A percentile compares a stretch with the other conserved stretches of the same genome.
These are phyloP conservation scores for Aurelia aurita DNA, from an alignment of 30 jellyfish, hydroid and myxozoan species.

Conservation along the genomic window DNA sequence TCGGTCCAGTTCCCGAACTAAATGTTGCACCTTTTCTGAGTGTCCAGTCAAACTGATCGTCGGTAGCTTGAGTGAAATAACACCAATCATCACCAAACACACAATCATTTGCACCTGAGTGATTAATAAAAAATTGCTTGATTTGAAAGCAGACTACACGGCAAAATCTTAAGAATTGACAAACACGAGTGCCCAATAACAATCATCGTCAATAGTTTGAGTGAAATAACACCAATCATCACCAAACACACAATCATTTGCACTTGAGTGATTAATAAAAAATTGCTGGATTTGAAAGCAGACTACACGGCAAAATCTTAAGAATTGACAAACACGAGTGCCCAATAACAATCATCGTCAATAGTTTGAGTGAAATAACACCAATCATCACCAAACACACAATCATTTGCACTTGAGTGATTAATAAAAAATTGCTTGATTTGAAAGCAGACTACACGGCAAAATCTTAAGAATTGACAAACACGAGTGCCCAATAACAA, in stretches of 20 bases:
- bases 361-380: constrained; percentile 43
- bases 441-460: too few species aligned
- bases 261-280: background rate
- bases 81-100: constrained; percentile 41
- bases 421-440: background rate
- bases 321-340: too few species aligned
- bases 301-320: too few species aligned
- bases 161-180: too few species aligned
- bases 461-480: too few species aligned
- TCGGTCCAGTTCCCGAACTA: constrained; percentile 78
- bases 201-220: constrained; percentile 44
- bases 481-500: constrained; percentile 32
- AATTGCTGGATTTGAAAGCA: background rate
- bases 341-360: constrained; percentile 54
- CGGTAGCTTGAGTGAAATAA: constrained; percentile 51
- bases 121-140: background rate
- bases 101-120: constrained; percentile 54
- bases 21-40: constrained; percentile 62
- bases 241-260: constrained; percentile 44
- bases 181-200: constrained; percentile 29
- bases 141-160: background rate
- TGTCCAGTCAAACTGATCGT: constrained; percentile 65
- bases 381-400: constrained; percentile 27
- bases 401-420: constrained; percentile 28
- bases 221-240: constrained; percentile 45